Conservation (phyloP, 2,113 vertebrate species). For the Ploceus nigricollis region DNA sequence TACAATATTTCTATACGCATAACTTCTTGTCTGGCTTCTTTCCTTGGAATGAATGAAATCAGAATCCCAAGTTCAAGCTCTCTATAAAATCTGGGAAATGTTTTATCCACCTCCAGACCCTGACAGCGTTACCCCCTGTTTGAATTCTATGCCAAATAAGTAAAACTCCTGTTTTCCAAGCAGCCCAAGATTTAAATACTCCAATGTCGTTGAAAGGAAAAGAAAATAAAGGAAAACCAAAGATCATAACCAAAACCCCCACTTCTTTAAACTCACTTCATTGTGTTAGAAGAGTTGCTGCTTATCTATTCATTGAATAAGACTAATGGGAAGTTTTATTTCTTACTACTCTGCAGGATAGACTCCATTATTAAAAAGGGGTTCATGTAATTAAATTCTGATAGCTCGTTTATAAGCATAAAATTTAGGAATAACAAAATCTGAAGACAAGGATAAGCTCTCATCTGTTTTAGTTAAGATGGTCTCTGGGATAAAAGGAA, state of each 20-base stretch:
- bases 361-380: background rate
- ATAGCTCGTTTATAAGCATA: background rate
- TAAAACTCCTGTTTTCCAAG: background rate
- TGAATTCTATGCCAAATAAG: background rate
- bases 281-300: background rate
- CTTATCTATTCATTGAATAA: background rate
- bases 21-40: background rate
- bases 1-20: background rate
- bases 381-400: background rate
- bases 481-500: background rate
- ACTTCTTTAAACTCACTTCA: background rate
- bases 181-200: background rate
- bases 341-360: background rate
- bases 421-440: background rate
- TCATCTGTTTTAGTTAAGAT: background rate
- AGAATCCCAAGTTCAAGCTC: background rate
- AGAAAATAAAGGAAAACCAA: background rate
- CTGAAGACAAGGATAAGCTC: background rate
- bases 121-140: background rate
- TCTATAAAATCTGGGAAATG: background rate
- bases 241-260: fast-evolving
- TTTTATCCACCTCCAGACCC: background rate
- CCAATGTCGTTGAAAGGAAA: background rate
- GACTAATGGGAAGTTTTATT: background rate
- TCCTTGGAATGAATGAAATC: background rate